phyloP scores from a whole-genome alignment of 2,113 vertebrate species.

The Eulemur rufifrons region DNA sequence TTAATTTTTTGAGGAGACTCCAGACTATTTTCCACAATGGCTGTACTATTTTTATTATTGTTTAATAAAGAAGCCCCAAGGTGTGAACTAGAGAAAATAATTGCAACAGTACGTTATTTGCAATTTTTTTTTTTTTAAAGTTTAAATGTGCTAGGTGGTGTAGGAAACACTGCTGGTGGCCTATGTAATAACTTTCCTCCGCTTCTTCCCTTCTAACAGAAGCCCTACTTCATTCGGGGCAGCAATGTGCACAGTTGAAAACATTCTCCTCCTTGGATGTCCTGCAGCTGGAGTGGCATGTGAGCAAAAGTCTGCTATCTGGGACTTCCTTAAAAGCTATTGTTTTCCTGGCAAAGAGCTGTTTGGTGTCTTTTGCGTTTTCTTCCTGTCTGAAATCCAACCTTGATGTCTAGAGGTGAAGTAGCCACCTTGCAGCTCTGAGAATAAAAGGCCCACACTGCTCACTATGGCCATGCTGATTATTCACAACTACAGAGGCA shows the following conservation, averaged over 20 bases:
- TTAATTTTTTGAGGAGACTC: background rate
- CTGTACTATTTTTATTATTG: background rate
- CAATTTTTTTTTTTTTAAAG: background rate
- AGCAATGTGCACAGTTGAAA: background rate
- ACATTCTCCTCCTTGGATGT: background rate
- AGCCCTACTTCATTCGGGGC: background rate
- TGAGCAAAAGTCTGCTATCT: background rate
- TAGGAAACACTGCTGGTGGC: background rate
- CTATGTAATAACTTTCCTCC: background rate
- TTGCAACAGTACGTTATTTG: background rate
- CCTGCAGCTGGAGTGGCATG: background rate
- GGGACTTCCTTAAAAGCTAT: slow-evolving; percentile 43
- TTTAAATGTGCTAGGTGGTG: background rate
- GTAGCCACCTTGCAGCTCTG: no score
- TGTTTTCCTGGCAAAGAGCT: background rate
- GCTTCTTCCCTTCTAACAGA: slow-evolving; percentile 4
- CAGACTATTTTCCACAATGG: background rate
- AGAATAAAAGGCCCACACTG: background rate
- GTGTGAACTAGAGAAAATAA: background rate
- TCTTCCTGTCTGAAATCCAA: slow-evolving; percentile 20
- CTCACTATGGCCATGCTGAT: background rate
- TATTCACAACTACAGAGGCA: background rate
- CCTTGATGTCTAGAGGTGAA: background rate
- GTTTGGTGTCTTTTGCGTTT: background rate
- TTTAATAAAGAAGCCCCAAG: background rate